phyloP scores from a whole-genome alignment of 2,888 invertebrate genomes.

The Melipona beecheii region DNA sequence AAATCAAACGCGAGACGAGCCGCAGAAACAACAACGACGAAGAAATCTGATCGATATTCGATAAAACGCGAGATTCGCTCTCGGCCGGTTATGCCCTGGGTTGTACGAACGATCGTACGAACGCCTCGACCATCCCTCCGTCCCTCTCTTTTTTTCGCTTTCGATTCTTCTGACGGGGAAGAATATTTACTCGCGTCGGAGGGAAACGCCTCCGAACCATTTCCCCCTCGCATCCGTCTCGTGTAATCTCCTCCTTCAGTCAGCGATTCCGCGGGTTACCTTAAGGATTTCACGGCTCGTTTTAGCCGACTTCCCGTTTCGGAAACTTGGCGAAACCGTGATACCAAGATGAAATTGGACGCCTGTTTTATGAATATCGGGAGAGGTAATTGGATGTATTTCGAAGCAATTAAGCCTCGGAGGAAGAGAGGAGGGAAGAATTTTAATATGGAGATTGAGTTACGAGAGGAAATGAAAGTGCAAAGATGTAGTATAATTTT shows the following conservation, averaged over 20 bases:
- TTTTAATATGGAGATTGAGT: not conserved
- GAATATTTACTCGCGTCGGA: conserved; percentile 20
- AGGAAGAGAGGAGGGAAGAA: not conserved
- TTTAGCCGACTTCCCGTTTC: not conserved
- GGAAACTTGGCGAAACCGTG: not conserved
- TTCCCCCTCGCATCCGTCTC: conserved; percentile 6
- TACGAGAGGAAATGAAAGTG: no score
- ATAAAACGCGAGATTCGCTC: conserved; percentile 20
- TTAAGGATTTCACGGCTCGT: conserved; percentile 17
- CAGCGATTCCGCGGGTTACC: conserved; percentile 6
- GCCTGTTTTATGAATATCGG: not conserved
- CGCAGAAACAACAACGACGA: conserved; percentile 7
- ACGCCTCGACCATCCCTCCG: not conserved
- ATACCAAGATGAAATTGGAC: not conserved
- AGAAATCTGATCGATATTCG: conserved; percentile 31
- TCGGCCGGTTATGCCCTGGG: conserved; percentile 3
- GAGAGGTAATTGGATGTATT: not conserved
- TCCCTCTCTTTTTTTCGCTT: not conserved
- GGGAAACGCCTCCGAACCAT: conserved; percentile 21
- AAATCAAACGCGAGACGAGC: conserved; percentile 13
- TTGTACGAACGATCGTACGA: not conserved
- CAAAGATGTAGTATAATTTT: no score
- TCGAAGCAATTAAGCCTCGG: not conserved
- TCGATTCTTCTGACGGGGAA: conserved; percentile 20
- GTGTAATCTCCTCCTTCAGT: conserved; percentile 26